These are phyloP conservation scores for Callosobruchus maculatus DNA, from an alignment of 2,888 invertebrate genomes.

Conservation along the genomic window DNA sequence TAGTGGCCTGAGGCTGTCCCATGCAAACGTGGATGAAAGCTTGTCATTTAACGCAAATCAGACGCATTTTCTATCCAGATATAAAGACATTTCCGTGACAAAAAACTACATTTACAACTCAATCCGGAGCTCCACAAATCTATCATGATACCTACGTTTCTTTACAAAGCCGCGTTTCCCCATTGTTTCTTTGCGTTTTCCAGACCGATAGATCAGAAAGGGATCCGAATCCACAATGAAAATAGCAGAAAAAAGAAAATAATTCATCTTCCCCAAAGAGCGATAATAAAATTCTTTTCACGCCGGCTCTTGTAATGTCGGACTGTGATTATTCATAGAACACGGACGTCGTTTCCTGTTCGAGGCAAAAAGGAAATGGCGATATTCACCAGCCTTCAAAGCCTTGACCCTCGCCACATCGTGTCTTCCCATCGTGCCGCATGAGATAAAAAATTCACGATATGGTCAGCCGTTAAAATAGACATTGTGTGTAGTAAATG, in stretches of 20 bases:
- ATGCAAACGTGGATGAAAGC: too few relatives aligned
- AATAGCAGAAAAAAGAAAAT: not conserved
- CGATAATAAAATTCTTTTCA: not conserved
- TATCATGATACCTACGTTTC: not conserved
- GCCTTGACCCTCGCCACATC: not conserved
- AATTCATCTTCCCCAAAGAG: not conserved
- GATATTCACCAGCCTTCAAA: not conserved
- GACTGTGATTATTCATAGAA: not conserved
- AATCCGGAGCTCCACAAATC: too few relatives aligned
- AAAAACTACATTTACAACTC: too few relatives aligned
- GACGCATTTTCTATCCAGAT: too few relatives aligned
- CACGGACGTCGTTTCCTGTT: not conserved
- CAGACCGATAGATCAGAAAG: not conserved
- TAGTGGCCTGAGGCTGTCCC: too few relatives aligned
- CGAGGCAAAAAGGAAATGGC: not conserved
- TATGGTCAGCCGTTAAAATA: not conserved
- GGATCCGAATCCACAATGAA: not conserved
- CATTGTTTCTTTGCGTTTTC: not conserved
- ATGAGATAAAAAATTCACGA: not conserved
- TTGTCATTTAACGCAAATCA: too few relatives aligned
- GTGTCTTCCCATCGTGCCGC: not conserved
- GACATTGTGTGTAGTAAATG: not conserved
- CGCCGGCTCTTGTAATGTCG: not conserved
- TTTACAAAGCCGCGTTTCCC: not conserved
- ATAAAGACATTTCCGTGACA: too few relatives aligned